Evolutionary conservation across 1,140 invertebrate species (phyloP).

Genomic region (Antheraea mylitta): DNA sequence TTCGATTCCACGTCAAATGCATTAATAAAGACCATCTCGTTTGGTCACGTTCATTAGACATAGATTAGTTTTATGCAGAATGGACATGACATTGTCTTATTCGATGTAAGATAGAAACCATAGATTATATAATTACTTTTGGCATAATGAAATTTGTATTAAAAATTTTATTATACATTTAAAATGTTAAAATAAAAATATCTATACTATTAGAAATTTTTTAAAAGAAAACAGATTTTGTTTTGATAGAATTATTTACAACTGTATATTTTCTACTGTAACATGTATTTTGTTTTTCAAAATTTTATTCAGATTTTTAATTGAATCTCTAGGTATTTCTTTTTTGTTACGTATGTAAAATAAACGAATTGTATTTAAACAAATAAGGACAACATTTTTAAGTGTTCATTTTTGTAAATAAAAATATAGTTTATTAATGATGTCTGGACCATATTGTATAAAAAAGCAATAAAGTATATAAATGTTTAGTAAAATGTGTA

Average conservation of each 20-base stretch:
- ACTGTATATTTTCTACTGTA: background rate
- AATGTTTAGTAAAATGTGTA: background rate
- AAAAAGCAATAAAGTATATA: background rate
- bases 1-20: too few species aligned
- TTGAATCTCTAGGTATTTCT: background rate
- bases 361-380: background rate
- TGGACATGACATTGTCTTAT: background rate
- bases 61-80: background rate
- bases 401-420: slow-evolving; percentile 10
- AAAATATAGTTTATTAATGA: slow-evolving; percentile 9
- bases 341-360: background rate
- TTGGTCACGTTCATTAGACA: too few species aligned
- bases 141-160: background rate
- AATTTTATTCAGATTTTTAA: background rate
- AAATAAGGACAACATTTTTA: slow-evolving; percentile 5
- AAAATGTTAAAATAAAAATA: too few species aligned
- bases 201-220: background rate
- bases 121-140: background rate
- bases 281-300: background rate
- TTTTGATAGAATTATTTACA: slow-evolving; percentile 1
- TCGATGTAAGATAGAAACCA: background rate
- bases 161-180: background rate
- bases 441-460: slow-evolving; percentile 8
- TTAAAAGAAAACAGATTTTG: background rate
- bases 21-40: too few species aligned